These are phyloP conservation scores for Bungarus multicinctus DNA, from an alignment of 2,113 vertebrate species.

Conservation along the genomic window DNA sequence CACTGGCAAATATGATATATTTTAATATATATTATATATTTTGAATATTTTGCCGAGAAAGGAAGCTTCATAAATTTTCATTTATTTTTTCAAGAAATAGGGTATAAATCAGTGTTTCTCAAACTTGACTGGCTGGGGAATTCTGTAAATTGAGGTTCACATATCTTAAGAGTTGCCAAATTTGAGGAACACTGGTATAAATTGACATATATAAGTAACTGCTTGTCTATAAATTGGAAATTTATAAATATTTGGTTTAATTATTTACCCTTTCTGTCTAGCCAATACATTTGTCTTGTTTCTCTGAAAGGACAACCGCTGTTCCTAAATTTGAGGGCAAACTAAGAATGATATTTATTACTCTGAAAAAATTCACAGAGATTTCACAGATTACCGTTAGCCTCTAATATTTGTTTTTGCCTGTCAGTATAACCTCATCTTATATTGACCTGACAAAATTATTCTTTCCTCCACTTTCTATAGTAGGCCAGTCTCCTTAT, in stretches of 20 bases:
- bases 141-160: neutral
- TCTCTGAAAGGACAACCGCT: neutral
- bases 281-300: neutral
- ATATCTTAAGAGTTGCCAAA: neutral
- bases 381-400: neutral
- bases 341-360: neutral
- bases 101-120: neutral
- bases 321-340: neutral
- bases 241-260: neutral
- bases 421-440: neutral
- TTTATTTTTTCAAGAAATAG: neutral
- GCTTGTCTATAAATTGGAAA: too few relatives aligned
- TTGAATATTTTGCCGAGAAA: too few relatives aligned
- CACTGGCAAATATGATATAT: neutral
- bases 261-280: neutral
- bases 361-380: neutral
- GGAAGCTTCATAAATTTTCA: neutral
- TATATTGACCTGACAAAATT: neutral
- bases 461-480: neutral
- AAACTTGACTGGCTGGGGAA: neutral
- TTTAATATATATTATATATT: too few relatives aligned
- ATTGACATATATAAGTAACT: neutral
- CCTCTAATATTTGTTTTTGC: neutral
- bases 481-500: neutral
- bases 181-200: neutral